A percentile compares a stretch with the other conserved stretches of the same genome.
phyloP scores from a whole-genome alignment of 92 coral and sea anemone species.

The Zoanthus solanderi region DNA sequence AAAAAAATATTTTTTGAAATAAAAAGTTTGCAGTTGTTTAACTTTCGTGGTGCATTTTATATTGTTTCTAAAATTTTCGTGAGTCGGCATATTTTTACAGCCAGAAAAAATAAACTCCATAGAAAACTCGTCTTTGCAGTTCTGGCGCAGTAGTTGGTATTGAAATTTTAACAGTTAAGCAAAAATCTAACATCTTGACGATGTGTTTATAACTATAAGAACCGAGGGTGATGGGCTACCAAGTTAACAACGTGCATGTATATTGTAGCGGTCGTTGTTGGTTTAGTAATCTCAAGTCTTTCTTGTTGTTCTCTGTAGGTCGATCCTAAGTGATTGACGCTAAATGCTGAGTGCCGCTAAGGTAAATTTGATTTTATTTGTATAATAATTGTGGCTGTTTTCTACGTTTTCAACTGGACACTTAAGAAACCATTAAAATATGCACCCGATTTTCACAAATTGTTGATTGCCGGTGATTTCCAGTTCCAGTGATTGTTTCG shows the following conservation, averaged over 20 bases:
- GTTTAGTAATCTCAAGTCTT: background rate
- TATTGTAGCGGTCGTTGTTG: background rate
- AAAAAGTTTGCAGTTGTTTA: background rate
- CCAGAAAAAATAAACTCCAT: background rate
- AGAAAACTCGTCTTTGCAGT: background rate
- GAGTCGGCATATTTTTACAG: conserved; percentile 3
- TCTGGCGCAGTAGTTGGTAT: background rate
- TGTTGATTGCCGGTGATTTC: background rate
- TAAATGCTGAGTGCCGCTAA: conserved; percentile 26
- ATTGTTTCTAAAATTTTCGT: background rate
- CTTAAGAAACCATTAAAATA: conserved; percentile 21
- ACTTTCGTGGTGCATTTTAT: background rate
- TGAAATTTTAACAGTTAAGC: background rate
- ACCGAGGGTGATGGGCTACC: too few relatives aligned
- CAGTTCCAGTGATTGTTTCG: background rate
- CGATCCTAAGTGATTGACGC: conserved; percentile 28
- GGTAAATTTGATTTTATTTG: conserved; percentile 21
- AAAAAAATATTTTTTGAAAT: background rate
- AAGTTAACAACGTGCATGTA: too few relatives aligned
- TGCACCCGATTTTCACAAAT: background rate
- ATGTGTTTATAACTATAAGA: too few relatives aligned
- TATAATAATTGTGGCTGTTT: background rate
- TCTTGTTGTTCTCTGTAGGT: conserved; percentile 19
- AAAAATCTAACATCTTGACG: too few relatives aligned
- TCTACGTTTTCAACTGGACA: background rate